These are phyloP conservation scores for Pleuronectes platessa DNA, from an alignment of 2,113 vertebrate species.

Conservation along the genomic window DNA sequence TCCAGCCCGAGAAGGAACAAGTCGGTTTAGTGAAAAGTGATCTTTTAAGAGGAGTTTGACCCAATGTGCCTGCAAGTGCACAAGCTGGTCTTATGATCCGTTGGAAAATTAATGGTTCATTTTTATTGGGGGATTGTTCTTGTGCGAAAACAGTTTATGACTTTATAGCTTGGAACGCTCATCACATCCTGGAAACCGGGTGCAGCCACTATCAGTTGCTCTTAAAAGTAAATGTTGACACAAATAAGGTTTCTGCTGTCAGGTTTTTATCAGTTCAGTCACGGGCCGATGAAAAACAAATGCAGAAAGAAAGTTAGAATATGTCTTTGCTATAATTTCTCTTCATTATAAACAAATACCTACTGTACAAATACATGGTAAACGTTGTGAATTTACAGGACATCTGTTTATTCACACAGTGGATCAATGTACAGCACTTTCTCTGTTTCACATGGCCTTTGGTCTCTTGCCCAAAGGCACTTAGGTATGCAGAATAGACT, in stretches of 20 bases:
- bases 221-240: not conserved
- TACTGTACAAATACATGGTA: too few species aligned
- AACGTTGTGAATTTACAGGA: too few species aligned
- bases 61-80: too few species aligned
- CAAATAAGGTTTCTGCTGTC: not conserved
- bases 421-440: too few species aligned
- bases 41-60: not conserved
- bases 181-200: too few species aligned
- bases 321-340: too few species aligned
- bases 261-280: not conserved
- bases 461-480: too few species aligned
- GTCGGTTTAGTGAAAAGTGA: slow-evolving; percentile 23
- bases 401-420: too few species aligned
- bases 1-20: too few species aligned
- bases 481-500: too few species aligned
- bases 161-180: not conserved
- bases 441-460: too few species aligned
- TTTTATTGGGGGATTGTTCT: not conserved
- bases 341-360: too few species aligned
- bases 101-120: not conserved
- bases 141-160: not conserved
- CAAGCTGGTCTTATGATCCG: not conserved
- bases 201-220: not conserved
- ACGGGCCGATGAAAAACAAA: not conserved
- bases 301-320: not conserved